Conservation (phyloP, 2,797 vertebrate species). For the Pantherophis alleghaniensis region DNA sequence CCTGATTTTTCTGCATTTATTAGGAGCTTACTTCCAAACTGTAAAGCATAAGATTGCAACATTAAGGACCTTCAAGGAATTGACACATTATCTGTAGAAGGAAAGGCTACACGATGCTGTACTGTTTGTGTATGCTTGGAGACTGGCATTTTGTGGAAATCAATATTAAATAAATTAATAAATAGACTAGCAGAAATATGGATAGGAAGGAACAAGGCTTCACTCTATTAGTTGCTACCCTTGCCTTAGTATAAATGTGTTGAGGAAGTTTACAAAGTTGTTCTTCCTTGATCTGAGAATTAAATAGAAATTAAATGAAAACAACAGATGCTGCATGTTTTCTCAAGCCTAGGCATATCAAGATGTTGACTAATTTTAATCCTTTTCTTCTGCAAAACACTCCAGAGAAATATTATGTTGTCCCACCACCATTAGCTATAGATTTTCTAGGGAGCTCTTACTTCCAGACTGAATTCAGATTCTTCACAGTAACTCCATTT, state of each 20-base stretch:
- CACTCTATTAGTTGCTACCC: neutral
- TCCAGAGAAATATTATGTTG: neutral
- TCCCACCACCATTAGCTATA: neutral
- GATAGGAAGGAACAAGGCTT: neutral
- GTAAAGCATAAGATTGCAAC: neutral
- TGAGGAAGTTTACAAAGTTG: neutral
- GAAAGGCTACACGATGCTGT: neutral
- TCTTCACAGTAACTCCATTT: neutral
- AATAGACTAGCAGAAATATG: neutral
- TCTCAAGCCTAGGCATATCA: neutral
- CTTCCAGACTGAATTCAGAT: neutral
- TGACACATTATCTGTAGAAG: neutral
- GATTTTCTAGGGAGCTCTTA: neutral
- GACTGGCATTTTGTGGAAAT: neutral
- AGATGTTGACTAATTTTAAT: neutral
- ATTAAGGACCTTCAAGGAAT: neutral
- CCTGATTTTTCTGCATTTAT: neutral
- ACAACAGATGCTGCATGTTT: neutral
- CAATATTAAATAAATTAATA: neutral
- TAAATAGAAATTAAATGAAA: neutral
- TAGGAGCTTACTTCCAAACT: neutral
- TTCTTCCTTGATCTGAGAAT: neutral
- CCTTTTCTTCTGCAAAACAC: neutral
- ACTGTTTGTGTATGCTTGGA: neutral
- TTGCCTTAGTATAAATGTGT: neutral